Evolutionary conservation across 2,113 vertebrate genomes (phyloP), one percentile per base, ranked within the genome.

Genomic region (Cheilinus undulatus): DNA sequence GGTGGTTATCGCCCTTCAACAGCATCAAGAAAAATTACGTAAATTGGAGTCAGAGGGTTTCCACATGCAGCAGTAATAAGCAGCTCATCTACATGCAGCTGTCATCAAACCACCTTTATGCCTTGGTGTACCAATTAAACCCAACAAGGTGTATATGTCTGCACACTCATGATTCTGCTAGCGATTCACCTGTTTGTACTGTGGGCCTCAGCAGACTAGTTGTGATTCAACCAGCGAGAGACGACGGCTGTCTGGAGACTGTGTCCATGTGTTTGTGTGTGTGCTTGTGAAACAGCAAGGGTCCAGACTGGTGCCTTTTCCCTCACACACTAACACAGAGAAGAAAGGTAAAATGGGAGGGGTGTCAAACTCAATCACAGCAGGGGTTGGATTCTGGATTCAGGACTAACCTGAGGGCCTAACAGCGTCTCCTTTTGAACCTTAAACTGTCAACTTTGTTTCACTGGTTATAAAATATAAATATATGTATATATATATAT

Each of bases 91-190:
- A 32, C 22, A 67, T 60, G 59, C 70, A 58, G 57, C 42, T 69
- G 46, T 59, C 69, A 74, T 61, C 38, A 51, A 62, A 69, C 51
- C 57, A 61, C 71, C 62, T 79, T 84, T 71, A 78, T 84, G 28
- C 60, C 69, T 80, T 17, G 12, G 69, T 63, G 56, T 78, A 26
- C 66, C 76, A 89, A 83, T 91, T 87, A 84, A 58, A 51, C 28
- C 38, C 36, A 83, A 67, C 70, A 80, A 63, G 64, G 69, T 82
- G 22, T 63, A 19, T 15, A 23, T 58, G 51, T 63, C 30, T 60
- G 50, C 11, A 38, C 3, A 2, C 40, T 70, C 20, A 56, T 71
- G 48, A 82, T 69, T 74, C 57, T 62, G 38, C 45, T 61, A 58
- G 56, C 5, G 3, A 69, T 63, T 62, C 49, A 59, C 46, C 27